A percentile compares a stretch with the other conserved stretches of the same genome.
Evolutionary conservation across 1,140 invertebrate species (phyloP).

Genomic region (Sitobion miscanthi): DNA sequence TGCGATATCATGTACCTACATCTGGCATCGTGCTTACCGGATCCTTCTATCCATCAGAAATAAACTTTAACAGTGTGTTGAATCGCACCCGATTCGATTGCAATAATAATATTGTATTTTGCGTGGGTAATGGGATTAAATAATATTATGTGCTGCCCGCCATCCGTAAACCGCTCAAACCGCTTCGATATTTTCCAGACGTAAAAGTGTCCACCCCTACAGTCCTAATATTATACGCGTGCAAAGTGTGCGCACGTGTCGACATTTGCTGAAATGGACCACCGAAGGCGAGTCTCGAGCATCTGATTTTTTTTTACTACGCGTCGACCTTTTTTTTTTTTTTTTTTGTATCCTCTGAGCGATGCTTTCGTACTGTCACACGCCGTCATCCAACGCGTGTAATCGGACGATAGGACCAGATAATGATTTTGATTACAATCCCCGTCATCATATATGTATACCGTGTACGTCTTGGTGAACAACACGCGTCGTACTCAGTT

Average conservation of each 20-base stretch:
- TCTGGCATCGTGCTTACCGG: no score
- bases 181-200: neutral
- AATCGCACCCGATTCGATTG: neutral
- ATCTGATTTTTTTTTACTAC: no score
- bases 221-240: neutral
- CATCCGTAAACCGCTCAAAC: no score
- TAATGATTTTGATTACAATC: neutral
- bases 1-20: neutral
- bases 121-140: neutral
- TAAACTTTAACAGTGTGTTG: neutral
- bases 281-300: neutral
- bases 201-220: neutral
- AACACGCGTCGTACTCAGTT: no score
- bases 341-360: neutral
- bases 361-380: slow-evolving; percentile 1
- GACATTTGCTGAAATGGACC: neutral
- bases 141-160: neutral
- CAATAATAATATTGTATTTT: neutral
- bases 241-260: neutral
- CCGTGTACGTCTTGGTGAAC: neutral
- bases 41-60: neutral
- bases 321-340: neutral
- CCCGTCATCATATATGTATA: neutral
- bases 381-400: neutral
- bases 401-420: neutral